Base-by-base conservation (phyloP, 2,888 invertebrate species). In the Acholoe squamosa region DNA sequence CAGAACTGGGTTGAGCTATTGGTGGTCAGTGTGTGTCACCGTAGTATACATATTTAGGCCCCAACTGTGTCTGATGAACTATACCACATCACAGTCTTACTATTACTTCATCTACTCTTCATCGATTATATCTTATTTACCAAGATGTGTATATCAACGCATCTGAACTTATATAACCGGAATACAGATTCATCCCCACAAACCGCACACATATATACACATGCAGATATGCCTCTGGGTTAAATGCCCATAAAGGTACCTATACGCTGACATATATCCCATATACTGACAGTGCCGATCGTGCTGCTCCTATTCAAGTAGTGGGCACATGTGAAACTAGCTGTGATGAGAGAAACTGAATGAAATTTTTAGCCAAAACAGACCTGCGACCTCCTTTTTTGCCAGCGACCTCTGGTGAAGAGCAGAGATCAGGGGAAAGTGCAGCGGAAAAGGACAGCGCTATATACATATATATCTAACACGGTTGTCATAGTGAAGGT, bases 291-390 rank as follows among this genome's bases (percentile, higher is more conserved):
- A 54, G 86, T 86, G 86, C 54, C 86, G 86, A 3, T 33, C 31
- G 86, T 86, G 86, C 54, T 28, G 86, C 86, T 43, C 14, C 86
- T 10, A 43, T 43, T 10, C 43, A 7, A 43, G 43, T 33, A 52
- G 86, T 28, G 86, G 54, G 54, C 86, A 54, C 31, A 86, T 28
- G 56, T 31, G 25, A 52, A 86, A 86, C 25, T 54, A 54, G 54
- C 86, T 86, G 86, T 86, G 86, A 86, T 86, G 86, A 54, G 25
- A 86, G 86, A 86, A 52, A 51, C 28, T 54, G 86, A 56, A 1
- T 33, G 56, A 31, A 52, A 54, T 43, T 43, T 43, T 43, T 43
- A 10, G 3, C 10, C 25, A 84, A 43, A 51, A 51, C 28, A 33
- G 84, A 84, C 71, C 71, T 71, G 71, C 25, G 25, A 71, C 71